These are phyloP conservation scores for Bombylius discolor DNA, from an alignment of 2,888 invertebrate genomes.

Conservation along the genomic window DNA sequence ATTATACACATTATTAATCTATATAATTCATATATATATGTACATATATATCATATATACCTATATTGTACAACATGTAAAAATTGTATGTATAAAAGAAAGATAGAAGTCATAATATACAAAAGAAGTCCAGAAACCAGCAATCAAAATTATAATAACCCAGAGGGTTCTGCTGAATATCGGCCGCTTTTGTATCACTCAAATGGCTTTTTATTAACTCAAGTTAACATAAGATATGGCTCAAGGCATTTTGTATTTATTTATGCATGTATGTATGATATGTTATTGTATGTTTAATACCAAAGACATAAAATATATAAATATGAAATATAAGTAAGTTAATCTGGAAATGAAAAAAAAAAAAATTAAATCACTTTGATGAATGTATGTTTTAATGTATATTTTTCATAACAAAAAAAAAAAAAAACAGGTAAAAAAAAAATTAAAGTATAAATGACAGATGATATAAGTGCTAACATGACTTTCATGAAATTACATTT, in stretches of 20 bases:
- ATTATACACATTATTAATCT: not conserved
- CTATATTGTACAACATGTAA: too few species aligned
- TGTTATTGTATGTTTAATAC: not conserved
- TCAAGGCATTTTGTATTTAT: not conserved
- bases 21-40: too few species aligned
- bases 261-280: not conserved
- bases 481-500: not conserved
- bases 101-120: too few species aligned
- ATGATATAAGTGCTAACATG: not conserved
- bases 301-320: not conserved
- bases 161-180: not conserved
- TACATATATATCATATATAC: too few species aligned
- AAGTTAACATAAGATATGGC: too few species aligned
- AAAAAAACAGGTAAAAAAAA: not conserved
- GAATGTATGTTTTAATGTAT: too few species aligned
- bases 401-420: too few species aligned
- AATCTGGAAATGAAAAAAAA: not conserved
- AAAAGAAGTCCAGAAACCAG: not conserved
- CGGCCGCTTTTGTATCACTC: conserved; percentile 1
- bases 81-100: too few species aligned
- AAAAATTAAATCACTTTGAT: not conserved
- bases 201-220: not conserved
- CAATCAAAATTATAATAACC: not conserved
- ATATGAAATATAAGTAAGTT: too few species aligned
- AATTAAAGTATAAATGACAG: not conserved